These are phyloP conservation scores for Acanthurus tractus DNA, from an alignment of 2,797 vertebrate genomes.

Conservation along the genomic window DNA sequence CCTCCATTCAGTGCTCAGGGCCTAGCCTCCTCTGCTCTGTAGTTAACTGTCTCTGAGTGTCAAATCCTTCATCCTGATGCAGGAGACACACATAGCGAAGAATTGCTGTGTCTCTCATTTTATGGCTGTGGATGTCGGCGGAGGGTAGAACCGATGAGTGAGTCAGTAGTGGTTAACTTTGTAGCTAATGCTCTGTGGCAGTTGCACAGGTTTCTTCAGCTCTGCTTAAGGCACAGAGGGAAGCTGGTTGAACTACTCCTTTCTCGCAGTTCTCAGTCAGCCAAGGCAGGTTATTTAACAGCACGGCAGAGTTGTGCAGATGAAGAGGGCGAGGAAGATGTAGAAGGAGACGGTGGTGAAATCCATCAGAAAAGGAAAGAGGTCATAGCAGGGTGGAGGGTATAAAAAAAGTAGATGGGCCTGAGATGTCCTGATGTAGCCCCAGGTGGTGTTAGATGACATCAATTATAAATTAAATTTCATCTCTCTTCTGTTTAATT, in stretches of 20 bases:
- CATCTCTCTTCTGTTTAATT: slow-evolving; percentile 44
- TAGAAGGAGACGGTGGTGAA: slow-evolving; percentile 30
- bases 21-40: slow-evolving; percentile 68
- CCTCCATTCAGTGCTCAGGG: slow-evolving; percentile 73
- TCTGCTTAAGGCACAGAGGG: slow-evolving; percentile 73
- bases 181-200: slow-evolving; percentile 85
- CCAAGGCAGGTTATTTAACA: slow-evolving; percentile 67
- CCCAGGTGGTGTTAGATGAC: slow-evolving; percentile 55
- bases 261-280: slow-evolving; percentile 66
- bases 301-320: slow-evolving; percentile 42
- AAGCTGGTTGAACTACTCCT: slow-evolving; percentile 70
- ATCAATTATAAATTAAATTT: slow-evolving; percentile 65
- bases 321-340: slow-evolving; percentile 35
- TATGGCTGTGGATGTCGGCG: slow-evolving; percentile 73
- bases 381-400: slow-evolving; percentile 44
- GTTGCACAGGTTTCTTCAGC: slow-evolving; percentile 79
- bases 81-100: slow-evolving; percentile 77
- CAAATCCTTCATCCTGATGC: slow-evolving; percentile 83
- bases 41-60: slow-evolving; percentile 82
- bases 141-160: slow-evolving; percentile 75
- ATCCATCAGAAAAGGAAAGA: slow-evolving; percentile 44
- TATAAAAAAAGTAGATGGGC: slow-evolving; percentile 38
- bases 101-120: slow-evolving; percentile 81
- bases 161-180: slow-evolving; percentile 82
- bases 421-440: slow-evolving; percentile 55